Evolutionary conservation across 2,888 invertebrate species (phyloP).

Genomic region (Torymus texanus): DNA sequence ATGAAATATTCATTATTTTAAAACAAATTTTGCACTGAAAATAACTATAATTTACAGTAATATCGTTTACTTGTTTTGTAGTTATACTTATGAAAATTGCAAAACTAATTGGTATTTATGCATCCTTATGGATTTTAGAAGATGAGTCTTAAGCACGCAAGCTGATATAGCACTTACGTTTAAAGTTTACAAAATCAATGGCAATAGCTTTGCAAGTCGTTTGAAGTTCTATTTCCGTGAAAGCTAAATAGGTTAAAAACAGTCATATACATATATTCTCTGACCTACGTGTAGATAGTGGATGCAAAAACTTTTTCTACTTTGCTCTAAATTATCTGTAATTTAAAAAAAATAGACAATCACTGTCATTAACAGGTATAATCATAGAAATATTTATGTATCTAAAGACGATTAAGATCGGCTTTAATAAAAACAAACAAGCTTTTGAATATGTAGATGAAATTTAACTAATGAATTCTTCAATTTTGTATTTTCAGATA

Average conservation of each 20-base stretch:
- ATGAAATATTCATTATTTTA: too few relatives aligned
- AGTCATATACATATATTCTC: neutral
- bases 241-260: conserved; percentile 2
- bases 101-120: too few relatives aligned
- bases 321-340: too few relatives aligned
- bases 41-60: too few relatives aligned
- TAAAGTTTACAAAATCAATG: conserved; percentile 8
- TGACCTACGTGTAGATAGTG: neutral
- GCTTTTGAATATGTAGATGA: neutral
- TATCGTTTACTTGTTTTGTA: too few relatives aligned
- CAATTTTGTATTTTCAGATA: conserved; percentile 62
- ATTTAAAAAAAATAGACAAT: too few relatives aligned
- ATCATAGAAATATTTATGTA: neutral
- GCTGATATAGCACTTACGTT: neutral
- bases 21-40: too few relatives aligned
- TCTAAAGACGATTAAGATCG: neutral
- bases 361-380: too few relatives aligned
- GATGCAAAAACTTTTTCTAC: neutral
- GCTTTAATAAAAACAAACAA: neutral
- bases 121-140: neutral
- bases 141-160: conserved; percentile 14
- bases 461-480: neutral
- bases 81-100: too few relatives aligned
- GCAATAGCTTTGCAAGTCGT: neutral
- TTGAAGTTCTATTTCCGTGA: conserved; percentile 2